Evolutionary conservation across 2,797 vertebrate species (phyloP), one percentile per base, ranked within the genome.

Genomic region (Craterocephalus amniculus): DNA sequence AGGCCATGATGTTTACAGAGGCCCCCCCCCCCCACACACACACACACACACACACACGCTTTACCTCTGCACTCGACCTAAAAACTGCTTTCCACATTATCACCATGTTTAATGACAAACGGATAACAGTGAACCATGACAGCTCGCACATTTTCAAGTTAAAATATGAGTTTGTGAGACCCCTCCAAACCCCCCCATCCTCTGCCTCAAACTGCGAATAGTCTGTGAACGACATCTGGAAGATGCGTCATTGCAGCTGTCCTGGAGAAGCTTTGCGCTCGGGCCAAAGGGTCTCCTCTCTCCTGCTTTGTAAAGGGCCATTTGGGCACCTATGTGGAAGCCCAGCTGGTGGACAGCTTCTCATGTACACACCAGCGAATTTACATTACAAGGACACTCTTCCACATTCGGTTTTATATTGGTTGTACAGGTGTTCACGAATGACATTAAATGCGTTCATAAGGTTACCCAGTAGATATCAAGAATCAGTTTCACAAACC

Each of bases 201-300:
- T 82, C 57, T 79, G 63, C 54, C 68, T 65, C 54, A 72, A 79
- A 87, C 87, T 71, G 64, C 20, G 40, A 62, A 83, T 70, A 79
- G 80, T 86, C 64, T 78, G 78, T 76, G 74, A 74, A 80, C 75
- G 84, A 92, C 93, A 95, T 94, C 92, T 94, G 93, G 85, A 90
- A 85, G 91, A 93, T 91, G 87, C 87, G 88, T 94, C 90, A 91
- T 80, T 91, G 91, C 93, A 94, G 92, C 94, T 94, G 94, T 87
- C 80, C 72, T 65, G 72, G 65, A 92, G 87, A 85, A 84, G 89
- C 86, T 90, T 89, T 87, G 67, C 87, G 85, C 83, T 79, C 67
- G 43, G 91, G 91, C 88, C 91, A 93, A 90, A 93, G 91, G 90
- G 78, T 90, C 88, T 88, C 86, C 76, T 83, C 76, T 86, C 86